phyloP scores from a whole-genome alignment of 2,797 vertebrate genomes.

The Sphaeramia orbicularis region DNA sequence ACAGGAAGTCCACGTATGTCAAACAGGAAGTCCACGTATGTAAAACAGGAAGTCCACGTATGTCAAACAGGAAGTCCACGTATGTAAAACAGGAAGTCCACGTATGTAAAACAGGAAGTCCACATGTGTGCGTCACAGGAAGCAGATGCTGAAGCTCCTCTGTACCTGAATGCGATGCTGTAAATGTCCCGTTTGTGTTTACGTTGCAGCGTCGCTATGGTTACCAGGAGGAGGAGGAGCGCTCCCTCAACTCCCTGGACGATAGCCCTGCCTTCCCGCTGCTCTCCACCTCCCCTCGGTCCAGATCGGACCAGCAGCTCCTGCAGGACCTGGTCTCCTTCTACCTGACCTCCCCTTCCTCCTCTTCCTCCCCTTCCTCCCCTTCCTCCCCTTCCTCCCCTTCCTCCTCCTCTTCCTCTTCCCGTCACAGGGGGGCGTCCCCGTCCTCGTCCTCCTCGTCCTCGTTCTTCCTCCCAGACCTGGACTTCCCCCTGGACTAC shows the following conservation, averaged over 20 bases:
- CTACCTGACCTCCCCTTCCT: slow-evolving; percentile 77
- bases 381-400: slow-evolving; percentile 51
- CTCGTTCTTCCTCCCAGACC: slow-evolving; percentile 73
- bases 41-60: too few relatives aligned
- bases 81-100: too few relatives aligned
- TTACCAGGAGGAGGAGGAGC: slow-evolving; percentile 85
- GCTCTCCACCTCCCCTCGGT: slow-evolving; percentile 45
- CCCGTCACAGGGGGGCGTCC: slow-evolving; percentile 66
- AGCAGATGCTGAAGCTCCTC: too few relatives aligned
- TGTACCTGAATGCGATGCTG: too few relatives aligned
- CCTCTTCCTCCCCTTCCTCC: too few relatives aligned
- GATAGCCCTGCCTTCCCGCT: slow-evolving; percentile 67
- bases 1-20: too few relatives aligned
- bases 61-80: too few relatives aligned
- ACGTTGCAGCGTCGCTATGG: slow-evolving; percentile 83
- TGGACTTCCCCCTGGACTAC: slow-evolving; percentile 84
- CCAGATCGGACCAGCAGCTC: slow-evolving; percentile 81
- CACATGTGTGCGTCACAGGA: too few relatives aligned
- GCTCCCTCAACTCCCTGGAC: slow-evolving; percentile 82
- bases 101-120: too few relatives aligned
- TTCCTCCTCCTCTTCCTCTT: slow-evolving; percentile 69
- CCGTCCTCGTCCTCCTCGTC: slow-evolving; percentile 40
- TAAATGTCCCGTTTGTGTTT: not conserved
- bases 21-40: too few relatives aligned
- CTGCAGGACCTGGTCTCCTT: slow-evolving; percentile 90